Base-by-base conservation (phyloP, 2,113 vertebrate genomes). In the Oncorhynchus gorbuscha region DNA sequence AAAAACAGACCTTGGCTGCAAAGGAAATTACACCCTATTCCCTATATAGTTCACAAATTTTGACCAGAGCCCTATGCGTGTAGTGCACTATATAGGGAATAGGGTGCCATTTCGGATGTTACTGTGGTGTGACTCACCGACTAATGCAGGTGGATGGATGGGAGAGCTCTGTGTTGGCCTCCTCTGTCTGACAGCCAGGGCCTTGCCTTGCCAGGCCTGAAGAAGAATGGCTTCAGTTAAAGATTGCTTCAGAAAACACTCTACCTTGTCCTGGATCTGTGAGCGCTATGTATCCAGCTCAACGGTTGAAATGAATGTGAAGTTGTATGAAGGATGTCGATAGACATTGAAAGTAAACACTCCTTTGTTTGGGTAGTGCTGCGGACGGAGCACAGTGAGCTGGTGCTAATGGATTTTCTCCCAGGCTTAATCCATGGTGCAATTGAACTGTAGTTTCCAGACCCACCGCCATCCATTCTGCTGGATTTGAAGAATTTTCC, bases 181-280 rank as follows among this genome's bases (percentile, higher is more conserved):
- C 78, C 85, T 61, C 87, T 71, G 84, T 62, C 87, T 72, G 84
- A 86, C 83, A 87, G 89, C 28, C 84, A 75, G 83, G 86, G 88
- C 88, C 88, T 85, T 90, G 90, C 88, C 88, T 85, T 90, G 90
- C 89, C 90, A 92, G 87, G 87, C 90, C 88, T 89, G 81, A 87
- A 90, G 90, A 92, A 91, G 88, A 92, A 92, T 92, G 87, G 90
- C 89, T 89, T 87, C 90, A 90, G 92, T 92, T 92, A 89, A 92
- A 90, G 90, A 92, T 92, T 91, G 89, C 88, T 90, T 92, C 91
- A 91, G 91, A 91, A 92, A 92, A 91, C 90, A 90, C 90, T 91
- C 89, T 88, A 90, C 83, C 90, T 89, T 90, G 90, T 91, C 90
- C 85, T 88, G 84, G 85, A 24, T 89, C 88, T 90, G 89, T 89